These are phyloP conservation scores for Acrocephalus scirpaceus DNA, from an alignment of 2,797 vertebrate species.

Conservation along the genomic window DNA sequence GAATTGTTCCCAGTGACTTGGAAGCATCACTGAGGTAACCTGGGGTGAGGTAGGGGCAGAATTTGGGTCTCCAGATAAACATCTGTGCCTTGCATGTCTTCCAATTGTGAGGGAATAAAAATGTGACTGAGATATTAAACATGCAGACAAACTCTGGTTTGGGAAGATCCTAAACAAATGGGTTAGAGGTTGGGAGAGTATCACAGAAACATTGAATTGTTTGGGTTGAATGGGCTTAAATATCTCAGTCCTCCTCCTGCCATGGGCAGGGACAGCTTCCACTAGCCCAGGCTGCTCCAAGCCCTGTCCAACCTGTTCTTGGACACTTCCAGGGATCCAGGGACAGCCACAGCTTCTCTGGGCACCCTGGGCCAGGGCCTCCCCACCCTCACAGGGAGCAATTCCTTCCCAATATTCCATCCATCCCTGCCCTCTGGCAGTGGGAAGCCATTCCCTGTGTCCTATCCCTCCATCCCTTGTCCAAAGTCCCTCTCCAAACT, in stretches of 20 bases:
- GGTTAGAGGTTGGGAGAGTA: background rate
- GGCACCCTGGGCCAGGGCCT: background rate
- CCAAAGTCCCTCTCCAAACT: background rate
- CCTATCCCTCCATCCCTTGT: background rate
- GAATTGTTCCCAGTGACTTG: background rate
- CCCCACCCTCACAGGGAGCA: rapidly evolving
- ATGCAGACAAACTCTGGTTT: background rate
- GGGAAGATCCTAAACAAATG: background rate
- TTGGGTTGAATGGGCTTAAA: background rate
- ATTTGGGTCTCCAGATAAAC: background rate
- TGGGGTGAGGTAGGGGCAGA: background rate
- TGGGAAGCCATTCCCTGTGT: background rate
- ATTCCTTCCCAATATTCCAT: background rate
- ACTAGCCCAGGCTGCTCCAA: rapidly evolving
- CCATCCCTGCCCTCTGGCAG: background rate
- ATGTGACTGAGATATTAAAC: rapidly evolving
- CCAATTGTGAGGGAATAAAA: background rate
- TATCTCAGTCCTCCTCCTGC: background rate
- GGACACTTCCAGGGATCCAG: background rate
- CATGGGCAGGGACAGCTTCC: background rate
- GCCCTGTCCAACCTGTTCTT: rapidly evolving
- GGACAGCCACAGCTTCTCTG: background rate
- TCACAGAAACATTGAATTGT: background rate
- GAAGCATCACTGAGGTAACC: background rate
- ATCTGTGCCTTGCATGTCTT: rapidly evolving